These are phyloP conservation scores for Petaurus breviceps DNA, from an alignment of 2,113 vertebrate genomes.

Conservation along the genomic window DNA sequence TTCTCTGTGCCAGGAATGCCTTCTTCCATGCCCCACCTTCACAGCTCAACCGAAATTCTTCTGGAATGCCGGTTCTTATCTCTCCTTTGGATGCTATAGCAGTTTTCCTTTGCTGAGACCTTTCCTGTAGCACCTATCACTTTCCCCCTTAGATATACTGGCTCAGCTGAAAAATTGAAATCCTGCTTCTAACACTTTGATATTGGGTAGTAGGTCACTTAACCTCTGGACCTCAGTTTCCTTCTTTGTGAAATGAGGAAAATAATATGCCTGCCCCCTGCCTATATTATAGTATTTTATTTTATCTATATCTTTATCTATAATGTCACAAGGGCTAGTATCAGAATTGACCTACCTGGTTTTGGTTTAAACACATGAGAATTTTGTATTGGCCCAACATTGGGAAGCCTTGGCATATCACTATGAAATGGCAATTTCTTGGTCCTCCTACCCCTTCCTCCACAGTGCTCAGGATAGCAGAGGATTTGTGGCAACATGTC, in stretches of 20 bases:
- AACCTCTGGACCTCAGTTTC: background rate
- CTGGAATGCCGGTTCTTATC: background rate
- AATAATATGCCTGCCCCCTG: background rate
- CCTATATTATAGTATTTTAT: background rate
- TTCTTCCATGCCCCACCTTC: background rate
- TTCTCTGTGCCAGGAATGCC: background rate
- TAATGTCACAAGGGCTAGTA: background rate
- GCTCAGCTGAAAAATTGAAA: background rate
- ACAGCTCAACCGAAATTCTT: background rate
- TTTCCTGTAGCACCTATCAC: background rate
- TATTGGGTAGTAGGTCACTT: background rate
- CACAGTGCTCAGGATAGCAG: background rate
- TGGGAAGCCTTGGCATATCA: background rate
- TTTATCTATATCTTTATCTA: background rate
- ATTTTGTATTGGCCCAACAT: background rate
- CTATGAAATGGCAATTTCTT: background rate
- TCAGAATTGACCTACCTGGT: background rate
- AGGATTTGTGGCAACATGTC: background rate
- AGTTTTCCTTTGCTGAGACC: background rate
- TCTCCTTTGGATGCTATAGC: background rate
- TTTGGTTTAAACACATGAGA: background rate
- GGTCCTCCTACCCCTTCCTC: background rate
- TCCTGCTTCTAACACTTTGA: background rate
- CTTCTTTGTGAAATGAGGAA: background rate
- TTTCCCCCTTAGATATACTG: background rate